These are phyloP conservation scores for Lasioglossum albipes DNA, from an alignment of 1,140 invertebrate species.

Conservation along the genomic window DNA sequence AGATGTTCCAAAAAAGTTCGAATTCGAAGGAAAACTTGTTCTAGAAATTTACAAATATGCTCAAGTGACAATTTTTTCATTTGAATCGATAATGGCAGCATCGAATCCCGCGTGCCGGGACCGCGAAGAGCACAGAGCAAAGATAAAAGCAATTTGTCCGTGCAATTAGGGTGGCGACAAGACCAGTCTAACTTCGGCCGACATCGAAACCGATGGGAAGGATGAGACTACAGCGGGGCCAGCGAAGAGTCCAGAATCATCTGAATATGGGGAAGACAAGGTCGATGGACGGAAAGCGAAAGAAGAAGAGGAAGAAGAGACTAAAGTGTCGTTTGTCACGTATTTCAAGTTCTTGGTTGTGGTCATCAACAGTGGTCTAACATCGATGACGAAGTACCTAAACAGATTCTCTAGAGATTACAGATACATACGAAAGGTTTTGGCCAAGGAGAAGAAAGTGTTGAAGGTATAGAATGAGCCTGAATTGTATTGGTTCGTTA, in stretches of 20 bases:
- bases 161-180: slow-evolving; percentile 59
- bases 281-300: slow-evolving; percentile 49
- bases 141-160: not conserved
- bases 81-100: not conserved
- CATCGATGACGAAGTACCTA: slow-evolving; percentile 92
- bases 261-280: slow-evolving; percentile 44
- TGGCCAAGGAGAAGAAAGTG: slow-evolving; percentile 89
- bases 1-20: no score
- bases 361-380: slow-evolving; percentile 90
- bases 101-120: slow-evolving; percentile 9
- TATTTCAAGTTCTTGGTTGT: slow-evolving; percentile 84
- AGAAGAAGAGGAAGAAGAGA: slow-evolving; percentile 50
- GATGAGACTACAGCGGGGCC: slow-evolving; percentile 53
- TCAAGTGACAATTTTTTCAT: not conserved
- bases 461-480: slow-evolving; percentile 86
- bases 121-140: not conserved
- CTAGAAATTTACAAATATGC: no score
- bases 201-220: slow-evolving; percentile 64
- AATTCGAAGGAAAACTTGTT: no score
- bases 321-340: slow-evolving; percentile 70
- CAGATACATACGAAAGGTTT: slow-evolving; percentile 91
- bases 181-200: slow-evolving; percentile 64
- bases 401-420: slow-evolving; percentile 96
- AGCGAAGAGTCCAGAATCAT: slow-evolving; percentile 56
- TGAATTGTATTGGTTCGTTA: not conserved